Base-by-base conservation (phyloP, 2,113 vertebrate genomes). In the Gallinago media region DNA sequence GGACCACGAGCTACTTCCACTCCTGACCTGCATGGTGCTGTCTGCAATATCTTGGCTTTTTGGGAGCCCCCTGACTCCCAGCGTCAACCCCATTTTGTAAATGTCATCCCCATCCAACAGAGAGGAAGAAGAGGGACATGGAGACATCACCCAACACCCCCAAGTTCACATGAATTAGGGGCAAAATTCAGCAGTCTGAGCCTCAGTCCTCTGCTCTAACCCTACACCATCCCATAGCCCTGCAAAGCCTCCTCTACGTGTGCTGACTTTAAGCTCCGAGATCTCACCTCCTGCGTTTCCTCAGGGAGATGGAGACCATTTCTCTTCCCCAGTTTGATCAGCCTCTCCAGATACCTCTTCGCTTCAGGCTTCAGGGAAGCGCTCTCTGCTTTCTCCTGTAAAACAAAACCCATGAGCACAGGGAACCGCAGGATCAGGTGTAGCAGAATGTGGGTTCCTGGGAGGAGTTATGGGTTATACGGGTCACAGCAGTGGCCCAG, bases 261-360 rank as follows among this genome's bases (percentile, higher is more conserved):
- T n/a, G 61, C 40, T 62, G 12, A 5, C 31, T 25, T 27, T 3
- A 15, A 32, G 9, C 27, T 8, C 42, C 2, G 3, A 38, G 22
- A 5, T 15, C 98, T 96, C 92, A 99, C 99, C 93, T 99, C 98
- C 76, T 99, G 99, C 0, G 97, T 99, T 15, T 99, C 99, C 94
- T 97, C 96, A 0, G 98, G 97, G 76, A 99, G 98, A 89, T 99
- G 99, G 5, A 99, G 99, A 8, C 99, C 99, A 0, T 99, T 99
- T 85, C 99, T 98, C 7, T 97, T 98, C 0, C 99, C 99, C 87
- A 99, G 81, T 78, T 99, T 99, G 93, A 99, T 97, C 56, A 99
- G 98, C 56, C 99, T 98, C 92, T 99, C 99, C 93, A 99, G 98
- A 86, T 99, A 99, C 7, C 99, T 97, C 19, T 82, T 97, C 0